phyloP scores from a whole-genome alignment of 1,140 invertebrate genomes.

The Plectrocnemia conspersa region DNA sequence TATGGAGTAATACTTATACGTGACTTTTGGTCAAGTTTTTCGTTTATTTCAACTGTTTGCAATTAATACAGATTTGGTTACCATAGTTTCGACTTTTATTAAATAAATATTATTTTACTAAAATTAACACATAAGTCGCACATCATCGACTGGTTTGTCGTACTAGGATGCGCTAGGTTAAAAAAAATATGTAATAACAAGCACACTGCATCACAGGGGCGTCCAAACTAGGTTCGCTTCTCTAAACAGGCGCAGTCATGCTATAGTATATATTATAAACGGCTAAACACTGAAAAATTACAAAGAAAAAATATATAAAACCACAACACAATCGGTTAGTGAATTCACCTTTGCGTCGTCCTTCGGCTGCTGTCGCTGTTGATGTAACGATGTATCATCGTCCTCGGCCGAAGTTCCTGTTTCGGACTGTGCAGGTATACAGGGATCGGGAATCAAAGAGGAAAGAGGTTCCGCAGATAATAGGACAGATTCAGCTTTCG shows the following conservation, averaged over 20 bases:
- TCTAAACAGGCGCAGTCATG: neutral
- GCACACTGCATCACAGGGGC: neutral
- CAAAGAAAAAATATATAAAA: neutral
- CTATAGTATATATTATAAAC: neutral
- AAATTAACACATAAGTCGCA: too few relatives aligned
- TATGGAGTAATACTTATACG: too few relatives aligned
- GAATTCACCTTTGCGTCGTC: slow-evolving; percentile 31
- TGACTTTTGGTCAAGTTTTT: too few relatives aligned
- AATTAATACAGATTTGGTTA: too few relatives aligned
- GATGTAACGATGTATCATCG: slow-evolving; percentile 8
- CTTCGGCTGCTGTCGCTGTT: slow-evolving; percentile 4
- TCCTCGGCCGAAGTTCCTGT: slow-evolving; percentile 25
- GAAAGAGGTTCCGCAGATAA: slow-evolving; percentile 7
- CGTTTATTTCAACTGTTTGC: too few relatives aligned
- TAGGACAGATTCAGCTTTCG: slow-evolving; percentile 16
- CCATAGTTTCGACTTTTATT: too few relatives aligned
- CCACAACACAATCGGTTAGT: slow-evolving; percentile 8
- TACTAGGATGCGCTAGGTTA: too few relatives aligned
- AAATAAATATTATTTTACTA: too few relatives aligned
- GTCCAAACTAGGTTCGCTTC: neutral
- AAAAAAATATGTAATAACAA: neutral
- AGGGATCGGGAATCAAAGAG: slow-evolving; percentile 16
- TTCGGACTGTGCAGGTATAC: slow-evolving; percentile 23
- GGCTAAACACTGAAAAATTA: slow-evolving; percentile 18
- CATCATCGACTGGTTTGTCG: too few relatives aligned